Conservation (phyloP, 2,113 vertebrate species). For the Numenius arquata region DNA sequence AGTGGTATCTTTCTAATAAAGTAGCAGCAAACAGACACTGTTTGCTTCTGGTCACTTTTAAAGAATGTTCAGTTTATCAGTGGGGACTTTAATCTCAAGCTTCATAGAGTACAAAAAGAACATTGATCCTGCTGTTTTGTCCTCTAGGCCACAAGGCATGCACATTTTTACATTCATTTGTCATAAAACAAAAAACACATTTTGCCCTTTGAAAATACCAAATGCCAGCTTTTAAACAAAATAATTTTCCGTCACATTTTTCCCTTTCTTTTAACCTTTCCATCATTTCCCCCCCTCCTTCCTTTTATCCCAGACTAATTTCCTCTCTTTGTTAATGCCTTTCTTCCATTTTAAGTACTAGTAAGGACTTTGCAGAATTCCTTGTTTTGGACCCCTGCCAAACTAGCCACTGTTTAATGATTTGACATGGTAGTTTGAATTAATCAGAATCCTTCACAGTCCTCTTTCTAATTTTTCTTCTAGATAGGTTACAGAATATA, state of each 20-base stretch:
- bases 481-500: background rate
- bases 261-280: conserved; percentile 57
- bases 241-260: conserved; percentile 51
- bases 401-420: conserved; percentile 35
- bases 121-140: conserved; percentile 76
- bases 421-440: conserved; percentile 25
- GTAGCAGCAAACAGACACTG: conserved; percentile 83
- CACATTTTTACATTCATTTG: conserved; percentile 72
- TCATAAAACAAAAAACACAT: conserved; percentile 73
- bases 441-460: conserved; percentile 31
- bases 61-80: conserved; percentile 85
- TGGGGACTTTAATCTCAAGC: conserved; percentile 82
- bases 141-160: conserved; percentile 76
- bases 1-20: conserved; percentile 85
- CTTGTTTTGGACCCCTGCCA: conserved; percentile 35
- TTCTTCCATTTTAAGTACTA: background rate
- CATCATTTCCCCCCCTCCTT: background rate
- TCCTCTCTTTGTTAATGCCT: background rate
- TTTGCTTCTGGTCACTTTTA: conserved; percentile 87
- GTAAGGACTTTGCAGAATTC: conserved; percentile 33
- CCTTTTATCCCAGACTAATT: conserved; percentile 29
- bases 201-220: conserved; percentile 70
- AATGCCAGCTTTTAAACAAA: conserved; percentile 68
- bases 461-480: background rate
- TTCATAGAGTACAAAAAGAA: conserved; percentile 84